Percentiles rank a stretch among this genome's conserved stretches.
These are phyloP conservation scores for Cotesia congregata DNA, from an alignment of 2,888 invertebrate genomes.

Conservation along the genomic window DNA sequence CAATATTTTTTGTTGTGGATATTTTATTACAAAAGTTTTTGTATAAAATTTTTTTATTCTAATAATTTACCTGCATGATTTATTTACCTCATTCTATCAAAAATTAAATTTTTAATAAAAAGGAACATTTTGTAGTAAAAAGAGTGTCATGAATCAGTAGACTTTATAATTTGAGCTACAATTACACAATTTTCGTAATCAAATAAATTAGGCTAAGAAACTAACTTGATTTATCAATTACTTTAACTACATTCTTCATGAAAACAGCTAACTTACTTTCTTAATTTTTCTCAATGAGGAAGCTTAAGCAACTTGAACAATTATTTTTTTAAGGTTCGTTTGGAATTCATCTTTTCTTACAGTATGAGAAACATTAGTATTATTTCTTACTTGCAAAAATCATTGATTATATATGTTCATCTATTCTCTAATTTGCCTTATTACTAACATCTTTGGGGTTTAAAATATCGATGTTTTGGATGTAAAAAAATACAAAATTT, in stretches of 20 bases:
- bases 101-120: background rate
- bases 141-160: background rate
- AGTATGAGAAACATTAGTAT: background rate
- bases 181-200: background rate
- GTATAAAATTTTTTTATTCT: background rate
- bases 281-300: background rate
- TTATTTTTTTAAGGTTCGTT: background rate
- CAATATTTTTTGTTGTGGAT: background rate
- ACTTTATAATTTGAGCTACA: background rate
- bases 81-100: background rate
- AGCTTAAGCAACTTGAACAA: background rate
- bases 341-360: background rate
- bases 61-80: background rate
- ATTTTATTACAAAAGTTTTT: background rate
- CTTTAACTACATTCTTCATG: background rate
- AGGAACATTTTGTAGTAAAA: background rate
- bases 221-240: background rate
- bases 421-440: background rate
- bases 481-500: too few species aligned
- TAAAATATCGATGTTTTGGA: too few species aligned
- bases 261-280: too few species aligned
- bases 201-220: background rate
- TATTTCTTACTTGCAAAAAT: background rate
- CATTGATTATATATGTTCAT: background rate
- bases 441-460: background rate